Evolutionary conservation across 1,140 invertebrate genomes (phyloP).

Genomic region (Drosophila rufa): DNA sequence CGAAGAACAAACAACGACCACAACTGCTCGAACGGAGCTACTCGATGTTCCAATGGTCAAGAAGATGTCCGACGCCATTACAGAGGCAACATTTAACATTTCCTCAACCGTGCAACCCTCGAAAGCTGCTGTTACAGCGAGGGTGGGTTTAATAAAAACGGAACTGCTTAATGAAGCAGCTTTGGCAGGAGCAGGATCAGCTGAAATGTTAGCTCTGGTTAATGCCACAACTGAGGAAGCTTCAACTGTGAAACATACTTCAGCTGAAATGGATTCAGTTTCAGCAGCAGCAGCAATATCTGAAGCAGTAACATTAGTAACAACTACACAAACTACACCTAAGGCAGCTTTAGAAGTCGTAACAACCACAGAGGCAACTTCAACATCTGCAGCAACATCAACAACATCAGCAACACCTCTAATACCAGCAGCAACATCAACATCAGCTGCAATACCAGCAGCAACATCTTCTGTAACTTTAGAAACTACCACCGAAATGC

Average conservation of each 20-base stretch:
- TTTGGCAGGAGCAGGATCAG: neutral
- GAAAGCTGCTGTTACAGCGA: conserved; percentile 12
- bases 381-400: neutral
- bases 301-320: conserved; percentile 15
- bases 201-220: neutral
- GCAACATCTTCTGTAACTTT: conserved; percentile 17
- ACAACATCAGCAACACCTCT: conserved; percentile 17
- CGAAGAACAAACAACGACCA: neutral
- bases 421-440: conserved; percentile 12
- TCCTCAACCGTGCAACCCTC: neutral
- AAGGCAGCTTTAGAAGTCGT: neutral
- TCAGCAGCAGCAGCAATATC: conserved; percentile 9
- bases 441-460: neutral
- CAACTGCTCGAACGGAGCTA: neutral
- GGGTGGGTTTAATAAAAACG: conserved; percentile 17
- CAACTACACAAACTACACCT: conserved; percentile 16
- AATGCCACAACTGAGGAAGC: conserved; percentile 12
- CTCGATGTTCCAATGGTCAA: conserved; percentile 33
- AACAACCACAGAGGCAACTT: conserved; percentile 5
- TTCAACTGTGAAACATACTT: neutral
- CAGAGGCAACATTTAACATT: neutral
- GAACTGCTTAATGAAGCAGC: neutral
- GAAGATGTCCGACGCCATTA: conserved; percentile 12
- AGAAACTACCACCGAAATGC: conserved; percentile 52
- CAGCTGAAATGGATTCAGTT: neutral